Percentiles rank a stretch among this genome's conserved stretches.
These are phyloP conservation scores for Cephus sareptanus DNA, from an alignment of 2,888 invertebrate genomes.

Conservation along the genomic window DNA sequence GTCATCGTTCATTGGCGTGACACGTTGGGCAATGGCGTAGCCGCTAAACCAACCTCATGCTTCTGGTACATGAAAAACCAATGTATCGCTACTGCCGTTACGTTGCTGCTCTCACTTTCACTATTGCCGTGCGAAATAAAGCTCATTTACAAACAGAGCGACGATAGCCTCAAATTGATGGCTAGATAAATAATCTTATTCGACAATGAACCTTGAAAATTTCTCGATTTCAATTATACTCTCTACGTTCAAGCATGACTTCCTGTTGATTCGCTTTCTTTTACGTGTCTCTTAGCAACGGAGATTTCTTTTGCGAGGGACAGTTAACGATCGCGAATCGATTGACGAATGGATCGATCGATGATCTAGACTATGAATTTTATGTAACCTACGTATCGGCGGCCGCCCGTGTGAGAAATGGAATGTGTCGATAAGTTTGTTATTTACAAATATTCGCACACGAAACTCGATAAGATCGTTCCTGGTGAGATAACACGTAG, in stretches of 20 bases:
- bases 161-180: constrained; percentile 11
- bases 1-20: constrained; percentile 1
- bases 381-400: neutral
- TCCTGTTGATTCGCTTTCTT: neutral
- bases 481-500: neutral
- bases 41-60: neutral
- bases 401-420: neutral
- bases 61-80: neutral
- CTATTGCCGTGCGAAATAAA: neutral
- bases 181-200: constrained; percentile 54
- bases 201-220: constrained; percentile 37
- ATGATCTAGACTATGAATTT: neutral
- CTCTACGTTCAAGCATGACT: constrained; percentile 40
- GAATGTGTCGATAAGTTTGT: neutral
- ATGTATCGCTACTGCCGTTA: neutral
- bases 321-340: neutral
- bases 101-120: neutral
- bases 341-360: neutral
- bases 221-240: constrained; percentile 49
- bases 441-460: neutral
- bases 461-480: neutral
- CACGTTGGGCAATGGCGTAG: neutral
- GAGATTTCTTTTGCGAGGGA: neutral
- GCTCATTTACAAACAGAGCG: neutral
- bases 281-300: neutral